Conservation (phyloP, 1,140 invertebrate species). For the Dreissena rostriformis region DNA sequence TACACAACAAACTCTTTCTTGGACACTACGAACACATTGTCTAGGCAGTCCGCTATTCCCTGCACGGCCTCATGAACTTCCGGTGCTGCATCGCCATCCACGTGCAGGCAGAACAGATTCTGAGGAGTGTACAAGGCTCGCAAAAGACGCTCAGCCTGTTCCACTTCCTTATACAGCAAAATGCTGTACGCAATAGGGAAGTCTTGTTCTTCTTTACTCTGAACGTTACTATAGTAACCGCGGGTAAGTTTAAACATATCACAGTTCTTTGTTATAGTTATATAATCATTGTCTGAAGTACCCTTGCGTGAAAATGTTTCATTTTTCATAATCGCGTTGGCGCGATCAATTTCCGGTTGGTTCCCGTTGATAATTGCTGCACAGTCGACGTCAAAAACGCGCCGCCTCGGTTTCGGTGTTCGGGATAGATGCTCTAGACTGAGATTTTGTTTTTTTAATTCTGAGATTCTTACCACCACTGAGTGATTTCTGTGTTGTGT, state of each 20-base stretch:
- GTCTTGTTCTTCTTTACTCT: constrained; percentile 13
- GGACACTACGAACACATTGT: constrained; percentile 71
- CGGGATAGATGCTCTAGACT: not conserved
- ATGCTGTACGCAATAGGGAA: constrained; percentile 66
- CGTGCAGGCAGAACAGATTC: constrained; percentile 79
- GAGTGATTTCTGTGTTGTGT: not conserved
- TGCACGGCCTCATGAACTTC: constrained; percentile 63
- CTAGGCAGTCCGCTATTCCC: constrained; percentile 69
- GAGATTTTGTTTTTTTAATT: not conserved
- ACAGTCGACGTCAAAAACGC: constrained; percentile 34
- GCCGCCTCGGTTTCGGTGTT: not conserved
- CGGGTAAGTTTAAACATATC: constrained; percentile 22
- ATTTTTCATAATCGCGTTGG: constrained; percentile 12
- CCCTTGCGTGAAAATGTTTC: not conserved
- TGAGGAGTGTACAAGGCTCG: constrained; percentile 75
- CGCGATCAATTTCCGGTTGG: constrained; percentile 22
- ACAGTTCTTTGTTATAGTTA: constrained; percentile 38
- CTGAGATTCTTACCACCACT: not conserved
- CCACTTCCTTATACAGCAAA: constrained; percentile 73
- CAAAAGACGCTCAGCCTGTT: constrained; percentile 76
- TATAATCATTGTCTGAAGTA: constrained; percentile 37
- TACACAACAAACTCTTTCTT: constrained; percentile 65
- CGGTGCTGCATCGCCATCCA: constrained; percentile 67
- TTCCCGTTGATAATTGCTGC: constrained; percentile 31
- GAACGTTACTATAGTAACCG: constrained; percentile 5